Percentiles rank a stretch among this genome's conserved stretches.
phyloP scores from a whole-genome alignment of 2,113 vertebrate species.

The Pimephales promelas region DNA sequence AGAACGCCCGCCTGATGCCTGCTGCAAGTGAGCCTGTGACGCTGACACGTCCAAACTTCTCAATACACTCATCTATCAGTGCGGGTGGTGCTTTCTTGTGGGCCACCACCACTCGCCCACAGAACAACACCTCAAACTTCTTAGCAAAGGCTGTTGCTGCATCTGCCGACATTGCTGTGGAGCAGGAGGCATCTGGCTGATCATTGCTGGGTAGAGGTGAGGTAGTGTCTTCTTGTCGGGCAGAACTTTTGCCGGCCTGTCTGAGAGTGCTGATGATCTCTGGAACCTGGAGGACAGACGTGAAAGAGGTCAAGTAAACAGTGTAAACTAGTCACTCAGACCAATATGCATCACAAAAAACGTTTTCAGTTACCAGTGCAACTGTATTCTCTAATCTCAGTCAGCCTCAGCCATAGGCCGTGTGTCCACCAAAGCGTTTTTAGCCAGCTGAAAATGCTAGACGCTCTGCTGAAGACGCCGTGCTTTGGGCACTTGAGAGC shows the following conservation, averaged over 20 bases:
- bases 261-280: constrained; percentile 96
- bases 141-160: constrained; percentile 88
- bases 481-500: too few relatives aligned
- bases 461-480: too few relatives aligned
- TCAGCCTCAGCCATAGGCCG: background rate
- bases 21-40: constrained; percentile 51
- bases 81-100: constrained; percentile 94
- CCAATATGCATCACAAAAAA: background rate
- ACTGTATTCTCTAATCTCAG: background rate
- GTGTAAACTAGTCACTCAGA: background rate
- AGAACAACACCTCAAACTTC: constrained; percentile 96
- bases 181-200: constrained; percentile 57
- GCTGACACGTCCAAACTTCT: constrained; percentile 86
- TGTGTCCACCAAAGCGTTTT: too few relatives aligned
- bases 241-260: constrained; percentile 90
- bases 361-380: background rate
- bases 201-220: constrained; percentile 64
- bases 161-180: constrained; percentile 56
- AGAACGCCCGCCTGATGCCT: constrained; percentile 61
- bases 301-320: background rate
- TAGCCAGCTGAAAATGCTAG: too few relatives aligned
- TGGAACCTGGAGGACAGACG: constrained; percentile 77
- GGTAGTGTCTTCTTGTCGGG: constrained; percentile 84
- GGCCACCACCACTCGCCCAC: constrained; percentile 89
- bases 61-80: constrained; percentile 96